Percentiles rank a stretch among this genome's conserved stretches.
Evolutionary conservation across 2,113 vertebrate species (phyloP).

Genomic region (Lagopus muta): DNA sequence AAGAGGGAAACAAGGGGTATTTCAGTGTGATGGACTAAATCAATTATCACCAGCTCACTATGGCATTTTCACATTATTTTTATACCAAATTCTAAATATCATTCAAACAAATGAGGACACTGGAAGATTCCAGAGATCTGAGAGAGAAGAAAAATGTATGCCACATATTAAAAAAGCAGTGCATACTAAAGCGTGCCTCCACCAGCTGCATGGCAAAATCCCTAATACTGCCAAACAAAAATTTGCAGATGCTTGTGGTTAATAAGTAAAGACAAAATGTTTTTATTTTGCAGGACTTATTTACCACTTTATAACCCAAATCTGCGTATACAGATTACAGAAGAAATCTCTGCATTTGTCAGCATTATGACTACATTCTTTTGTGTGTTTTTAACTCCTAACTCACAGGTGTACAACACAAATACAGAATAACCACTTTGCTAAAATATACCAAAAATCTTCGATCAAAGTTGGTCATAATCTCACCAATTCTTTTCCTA

Average conservation of each 20-base stretch:
- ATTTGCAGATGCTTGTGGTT: background rate
- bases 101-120: background rate
- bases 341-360: background rate
- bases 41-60: slow-evolving; percentile 79
- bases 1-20: slow-evolving; percentile 80
- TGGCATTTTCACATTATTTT: slow-evolving; percentile 70
- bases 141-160: background rate
- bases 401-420: background rate
- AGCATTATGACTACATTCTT: background rate
- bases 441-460: background rate
- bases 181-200: background rate
- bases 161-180: background rate
- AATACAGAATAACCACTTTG: background rate
- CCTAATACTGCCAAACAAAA: background rate
- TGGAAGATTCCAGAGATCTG: background rate
- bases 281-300: background rate
- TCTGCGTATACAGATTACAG: background rate
- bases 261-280: background rate
- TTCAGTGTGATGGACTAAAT: slow-evolving; percentile 78
- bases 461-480: background rate
- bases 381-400: background rate
- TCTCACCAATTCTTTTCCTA: background rate
- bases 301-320: background rate
- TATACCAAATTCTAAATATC: slow-evolving; percentile 60
- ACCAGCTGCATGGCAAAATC: background rate